Evolutionary conservation across 2,888 invertebrate genomes (phyloP), one percentile per base, ranked within the genome.

Genomic region (Agrotis clavis): DNA sequence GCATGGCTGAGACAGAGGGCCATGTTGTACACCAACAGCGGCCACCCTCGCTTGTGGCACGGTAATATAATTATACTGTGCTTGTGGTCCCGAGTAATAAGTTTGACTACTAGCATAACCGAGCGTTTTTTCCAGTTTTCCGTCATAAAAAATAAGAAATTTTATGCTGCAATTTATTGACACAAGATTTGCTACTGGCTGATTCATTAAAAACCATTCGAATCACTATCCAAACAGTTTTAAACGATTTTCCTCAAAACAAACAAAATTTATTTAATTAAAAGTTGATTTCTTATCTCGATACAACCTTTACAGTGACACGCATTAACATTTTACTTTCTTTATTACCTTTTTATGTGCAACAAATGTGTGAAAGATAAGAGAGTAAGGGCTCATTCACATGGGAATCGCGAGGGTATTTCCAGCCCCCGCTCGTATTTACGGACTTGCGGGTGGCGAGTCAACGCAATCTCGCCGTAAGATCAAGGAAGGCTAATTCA

Each of bases 271-370:
- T 70, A 84, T 84, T 86, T 78, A 83, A 88, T 85, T 85, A 82
- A 84, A 84, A 86, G 82, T 87, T 86, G 84, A 85, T 85, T 86
- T 86, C 87, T 90, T 92, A 91, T 89, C 90, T 81, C 70, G 69
- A 83, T 74, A 75, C 86, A 88, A 90, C 91, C 90, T 92, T 92
- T 91, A 83, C 83, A 65, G 62, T 62, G 82, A 79, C 86, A 85
- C 75, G 74, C 88, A 91, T 89, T 89, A 89, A 90, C 88, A 91
- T 92, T 87, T 91, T 81, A 78, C 89, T 89, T 91, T 89, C 87
- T 86, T 90, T 89, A 89, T 86, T 81, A 86, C 89, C 79, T 80
- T 82, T 87, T 87, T 88, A 89, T 86, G 84, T 71, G 67, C 81
- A 81, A 71, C 72, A 83, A 81, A 80, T 66, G 83, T 85, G 72